Percentiles rank a stretch among this genome's conserved stretches.
These are phyloP conservation scores for Sebastes nivosus DNA, from an alignment of 2,797 vertebrate genomes.

Conservation along the genomic window DNA sequence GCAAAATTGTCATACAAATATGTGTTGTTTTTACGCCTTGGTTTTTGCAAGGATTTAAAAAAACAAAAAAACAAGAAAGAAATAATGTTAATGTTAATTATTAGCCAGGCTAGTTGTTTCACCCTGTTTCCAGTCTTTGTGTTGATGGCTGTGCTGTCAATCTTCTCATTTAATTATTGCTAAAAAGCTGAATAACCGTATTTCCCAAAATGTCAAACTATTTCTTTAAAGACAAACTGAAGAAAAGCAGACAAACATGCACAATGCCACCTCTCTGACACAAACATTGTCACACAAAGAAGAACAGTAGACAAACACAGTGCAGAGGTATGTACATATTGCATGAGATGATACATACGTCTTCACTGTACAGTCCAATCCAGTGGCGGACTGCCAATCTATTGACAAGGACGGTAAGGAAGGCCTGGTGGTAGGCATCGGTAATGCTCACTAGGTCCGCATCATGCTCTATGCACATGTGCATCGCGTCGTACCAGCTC, in stretches of 20 bases:
- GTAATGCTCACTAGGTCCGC: slow-evolving; percentile 90
- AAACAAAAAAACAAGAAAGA: neutral
- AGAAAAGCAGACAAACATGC: neutral
- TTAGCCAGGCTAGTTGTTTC: neutral
- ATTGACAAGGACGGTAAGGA: slow-evolving; percentile 91
- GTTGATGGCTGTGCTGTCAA: no score
- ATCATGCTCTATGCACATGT: slow-evolving; percentile 82
- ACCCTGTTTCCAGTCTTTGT: neutral
- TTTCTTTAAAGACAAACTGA: no score
- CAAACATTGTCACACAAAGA: neutral
- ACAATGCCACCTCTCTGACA: neutral
- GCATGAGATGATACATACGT: slow-evolving; percentile 81
- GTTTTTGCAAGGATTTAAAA: neutral
- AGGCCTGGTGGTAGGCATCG: slow-evolving; percentile 92
- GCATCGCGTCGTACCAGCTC: slow-evolving; percentile 91
- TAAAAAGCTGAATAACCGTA: no score
- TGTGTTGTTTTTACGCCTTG: neutral
- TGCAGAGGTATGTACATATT: neutral
- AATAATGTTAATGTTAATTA: neutral
- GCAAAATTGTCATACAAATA: neutral
- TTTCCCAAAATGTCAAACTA: no score
- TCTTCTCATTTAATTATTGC: no score
- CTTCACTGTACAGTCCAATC: slow-evolving; percentile 90
- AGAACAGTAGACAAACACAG: neutral
- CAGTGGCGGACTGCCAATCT: slow-evolving; percentile 87